Conservation (phyloP, 1,140 invertebrate genomes). For the Drosophila carrolli region DNA sequence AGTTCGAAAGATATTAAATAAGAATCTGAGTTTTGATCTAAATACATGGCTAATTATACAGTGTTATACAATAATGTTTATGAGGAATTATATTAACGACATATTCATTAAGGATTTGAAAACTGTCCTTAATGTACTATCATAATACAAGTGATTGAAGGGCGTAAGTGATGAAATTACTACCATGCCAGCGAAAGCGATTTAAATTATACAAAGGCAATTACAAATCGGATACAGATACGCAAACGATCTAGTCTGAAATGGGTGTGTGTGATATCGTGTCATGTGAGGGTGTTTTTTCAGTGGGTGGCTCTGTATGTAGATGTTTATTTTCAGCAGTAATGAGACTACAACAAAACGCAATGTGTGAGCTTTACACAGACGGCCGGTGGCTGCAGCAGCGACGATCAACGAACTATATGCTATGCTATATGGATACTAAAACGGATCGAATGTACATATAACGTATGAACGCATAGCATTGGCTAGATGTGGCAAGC, state of each 20-base stretch:
- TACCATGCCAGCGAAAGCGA: slow-evolving; percentile 30
- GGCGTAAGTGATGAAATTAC: background rate
- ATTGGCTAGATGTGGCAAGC: slow-evolving; percentile 31
- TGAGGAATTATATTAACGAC: background rate
- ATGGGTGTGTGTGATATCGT: slow-evolving; percentile 34
- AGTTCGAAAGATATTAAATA: background rate
- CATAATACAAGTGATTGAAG: background rate
- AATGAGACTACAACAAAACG: slow-evolving; percentile 80
- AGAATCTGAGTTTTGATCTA: background rate
- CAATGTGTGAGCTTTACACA: slow-evolving; percentile 50
- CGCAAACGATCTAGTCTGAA: slow-evolving; percentile 18
- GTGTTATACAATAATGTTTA: background rate
- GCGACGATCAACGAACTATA: slow-evolving; percentile 58
- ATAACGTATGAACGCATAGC: slow-evolving; percentile 9
- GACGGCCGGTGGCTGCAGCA: slow-evolving; percentile 26
- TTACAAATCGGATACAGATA: background rate
- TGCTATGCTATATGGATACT: slow-evolving; percentile 39
- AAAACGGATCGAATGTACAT: slow-evolving; percentile 20
- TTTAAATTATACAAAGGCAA: background rate
- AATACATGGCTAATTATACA: background rate
- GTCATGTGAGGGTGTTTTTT: slow-evolving; percentile 9
- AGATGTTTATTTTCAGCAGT: slow-evolving; percentile 67
- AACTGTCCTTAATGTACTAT: background rate
- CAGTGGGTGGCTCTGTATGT: slow-evolving; percentile 12
- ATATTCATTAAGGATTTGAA: background rate